Evolutionary conservation across 2,113 vertebrate species (phyloP).

Genomic region (Passer montanus): DNA sequence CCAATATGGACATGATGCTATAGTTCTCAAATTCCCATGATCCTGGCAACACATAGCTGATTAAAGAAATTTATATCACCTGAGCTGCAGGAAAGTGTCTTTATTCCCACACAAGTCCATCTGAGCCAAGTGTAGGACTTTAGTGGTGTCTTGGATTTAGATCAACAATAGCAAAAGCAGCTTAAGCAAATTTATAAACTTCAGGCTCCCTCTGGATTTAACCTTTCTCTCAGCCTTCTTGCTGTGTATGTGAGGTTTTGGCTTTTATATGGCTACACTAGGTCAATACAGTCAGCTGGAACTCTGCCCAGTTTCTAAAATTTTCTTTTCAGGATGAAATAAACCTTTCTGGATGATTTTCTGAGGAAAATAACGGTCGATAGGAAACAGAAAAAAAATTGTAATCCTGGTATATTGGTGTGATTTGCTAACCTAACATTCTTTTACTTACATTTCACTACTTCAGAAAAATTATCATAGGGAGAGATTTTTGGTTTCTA

Average conservation of each 20-base stretch:
- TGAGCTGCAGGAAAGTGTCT: not conserved
- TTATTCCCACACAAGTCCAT: accelerated
- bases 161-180: not conserved
- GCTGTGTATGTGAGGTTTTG: not conserved
- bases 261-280: not conserved
- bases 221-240: not conserved
- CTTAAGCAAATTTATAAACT: not conserved
- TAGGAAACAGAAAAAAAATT: not conserved
- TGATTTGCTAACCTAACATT: not conserved
- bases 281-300: not conserved
- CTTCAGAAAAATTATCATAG: not conserved
- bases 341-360: not conserved
- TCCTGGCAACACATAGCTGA: accelerated
- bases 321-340: not conserved
- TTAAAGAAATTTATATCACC: not conserved
- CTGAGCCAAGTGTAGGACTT: not conserved
- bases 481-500: not conserved
- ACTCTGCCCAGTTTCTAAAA: not conserved
- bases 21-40: not conserved
- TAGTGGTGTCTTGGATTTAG: not conserved
- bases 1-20: not conserved
- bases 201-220: not conserved
- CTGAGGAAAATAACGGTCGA: not conserved
- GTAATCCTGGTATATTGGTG: not conserved
- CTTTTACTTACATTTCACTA: not conserved